Percentiles rank a stretch among this genome's conserved stretches.
Conservation (phyloP, 2,797 vertebrate genomes). For the Poecilia velifera region DNA sequence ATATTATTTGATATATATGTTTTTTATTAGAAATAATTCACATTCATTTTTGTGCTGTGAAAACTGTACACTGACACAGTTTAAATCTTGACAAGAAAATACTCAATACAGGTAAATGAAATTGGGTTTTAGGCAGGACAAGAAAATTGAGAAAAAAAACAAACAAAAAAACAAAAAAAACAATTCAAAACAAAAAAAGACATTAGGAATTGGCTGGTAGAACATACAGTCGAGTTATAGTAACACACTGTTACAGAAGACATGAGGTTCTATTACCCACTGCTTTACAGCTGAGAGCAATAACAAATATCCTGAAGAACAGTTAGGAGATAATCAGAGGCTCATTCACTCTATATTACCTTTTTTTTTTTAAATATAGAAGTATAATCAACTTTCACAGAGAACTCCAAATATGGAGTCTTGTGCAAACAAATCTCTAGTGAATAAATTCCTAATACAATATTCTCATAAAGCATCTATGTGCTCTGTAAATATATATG, state of each 20-base stretch:
- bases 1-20: constrained; percentile 67
- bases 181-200: background rate
- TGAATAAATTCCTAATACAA: constrained; percentile 84
- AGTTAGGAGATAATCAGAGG: constrained; percentile 83
- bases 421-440: constrained; percentile 84
- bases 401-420: constrained; percentile 82
- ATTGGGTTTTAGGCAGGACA: constrained; percentile 47
- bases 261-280: constrained; percentile 74
- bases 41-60: constrained; percentile 92
- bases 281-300: constrained; percentile 67
- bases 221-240: constrained; percentile 71
- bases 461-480: constrained; percentile 80
- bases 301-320: constrained; percentile 83
- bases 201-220: constrained; percentile 59
- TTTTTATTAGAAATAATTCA: constrained; percentile 94
- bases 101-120: constrained; percentile 68
- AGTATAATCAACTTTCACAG: constrained; percentile 86
- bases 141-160: constrained; percentile 25
- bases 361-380: constrained; percentile 67
- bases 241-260: constrained; percentile 77
- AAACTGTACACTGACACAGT: constrained; percentile 88
- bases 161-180: too few species aligned
- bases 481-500: constrained; percentile 79
- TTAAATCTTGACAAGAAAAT: constrained; percentile 66
- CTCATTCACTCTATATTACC: constrained; percentile 85